A percentile compares a stretch with the other conserved stretches of the same genome.
Conservation (phyloP, 2,113 vertebrate genomes). For the Microtus richardsoni region DNA sequence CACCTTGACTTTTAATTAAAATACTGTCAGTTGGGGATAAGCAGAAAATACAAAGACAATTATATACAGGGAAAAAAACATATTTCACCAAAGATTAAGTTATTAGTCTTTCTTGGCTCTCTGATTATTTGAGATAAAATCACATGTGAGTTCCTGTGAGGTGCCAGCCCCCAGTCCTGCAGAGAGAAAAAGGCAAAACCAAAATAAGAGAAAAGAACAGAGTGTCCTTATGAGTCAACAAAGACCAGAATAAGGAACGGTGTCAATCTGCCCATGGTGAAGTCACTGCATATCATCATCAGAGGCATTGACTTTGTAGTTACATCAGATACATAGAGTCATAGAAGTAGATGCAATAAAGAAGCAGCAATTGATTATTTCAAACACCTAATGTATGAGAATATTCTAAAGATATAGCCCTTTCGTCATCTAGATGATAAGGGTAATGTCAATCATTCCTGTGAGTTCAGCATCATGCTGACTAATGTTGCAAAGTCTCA, state of each 20-base stretch:
- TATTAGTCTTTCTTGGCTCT: slow-evolving; percentile 86
- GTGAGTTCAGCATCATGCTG: background rate
- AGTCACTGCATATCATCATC: background rate
- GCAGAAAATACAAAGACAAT: slow-evolving; percentile 87
- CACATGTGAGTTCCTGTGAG: slow-evolving; percentile 74
- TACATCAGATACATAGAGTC: background rate
- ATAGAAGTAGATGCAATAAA: background rate
- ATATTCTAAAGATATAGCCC: background rate
- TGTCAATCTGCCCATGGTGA: background rate
- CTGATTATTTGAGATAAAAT: slow-evolving; percentile 88
- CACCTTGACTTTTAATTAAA: slow-evolving; percentile 89
- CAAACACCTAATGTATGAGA: background rate
- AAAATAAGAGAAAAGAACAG: slow-evolving; percentile 45
- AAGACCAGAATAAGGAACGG: background rate
- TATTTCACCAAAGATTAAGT: slow-evolving; percentile 86
- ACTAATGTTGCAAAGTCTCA: background rate
- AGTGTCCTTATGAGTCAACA: background rate
- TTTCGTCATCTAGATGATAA: background rate
- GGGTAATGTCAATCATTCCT: background rate
- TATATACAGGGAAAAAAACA: slow-evolving; percentile 85
- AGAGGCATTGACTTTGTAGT: background rate
- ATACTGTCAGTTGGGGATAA: slow-evolving; percentile 86
- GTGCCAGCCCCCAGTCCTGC: slow-evolving; percentile 73
- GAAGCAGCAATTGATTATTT: background rate
- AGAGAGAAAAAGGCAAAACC: slow-evolving; percentile 61